Base-by-base conservation (phyloP, 2,888 invertebrate species). In the Auanema freiburgensis region DNA sequence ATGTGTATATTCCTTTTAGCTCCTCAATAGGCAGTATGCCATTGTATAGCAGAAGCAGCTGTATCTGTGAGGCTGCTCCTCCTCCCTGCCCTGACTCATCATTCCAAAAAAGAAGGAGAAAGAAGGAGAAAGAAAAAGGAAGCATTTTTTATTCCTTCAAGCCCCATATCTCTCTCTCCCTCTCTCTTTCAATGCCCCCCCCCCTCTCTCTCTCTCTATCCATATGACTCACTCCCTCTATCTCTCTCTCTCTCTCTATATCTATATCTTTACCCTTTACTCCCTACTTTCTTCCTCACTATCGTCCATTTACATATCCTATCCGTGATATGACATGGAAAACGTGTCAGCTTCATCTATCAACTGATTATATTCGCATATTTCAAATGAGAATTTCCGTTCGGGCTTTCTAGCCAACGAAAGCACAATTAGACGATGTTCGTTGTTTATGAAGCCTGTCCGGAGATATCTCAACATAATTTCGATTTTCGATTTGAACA, bases 381-480 rank as follows among this genome's bases (percentile, higher is more conserved):
- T 23, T 33, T 33, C 33, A 33, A 33, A 33, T 33, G 33, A 33
- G 33, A 33, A 33, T 33, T 33, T 33, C 33, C 33, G 33, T 59
- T 21, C 16, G 50, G 18, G 14, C 43, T 52, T 21, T 40, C 25
- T 23, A 16, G 23, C 18, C 58, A 59, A 50, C 65, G 46, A 51
- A 33, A 33, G 49, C 21, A 59, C 58, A 65, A 40, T 51, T 59
- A 65, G n/a, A 10, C n/a, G 60, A 44, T 71, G 61, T 71, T 71
- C 71, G 71, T 71, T 71, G 68, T 68, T 71, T 67, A 67, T 63
- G 66, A 66, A 65, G 58, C 46, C 59, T 57, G 42, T 49, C 49
- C 16, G 59, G 61, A 46, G 42, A 52, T 18, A 52, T 23, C n/a
- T 24, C 18, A 21, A 21, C 23, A 16, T n/a, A 52, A 23, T 52